A percentile compares a stretch with the other conserved stretches of the same genome.
Evolutionary conservation across 2,888 invertebrate species (phyloP).

Genomic region (Gerosis bhagava): DNA sequence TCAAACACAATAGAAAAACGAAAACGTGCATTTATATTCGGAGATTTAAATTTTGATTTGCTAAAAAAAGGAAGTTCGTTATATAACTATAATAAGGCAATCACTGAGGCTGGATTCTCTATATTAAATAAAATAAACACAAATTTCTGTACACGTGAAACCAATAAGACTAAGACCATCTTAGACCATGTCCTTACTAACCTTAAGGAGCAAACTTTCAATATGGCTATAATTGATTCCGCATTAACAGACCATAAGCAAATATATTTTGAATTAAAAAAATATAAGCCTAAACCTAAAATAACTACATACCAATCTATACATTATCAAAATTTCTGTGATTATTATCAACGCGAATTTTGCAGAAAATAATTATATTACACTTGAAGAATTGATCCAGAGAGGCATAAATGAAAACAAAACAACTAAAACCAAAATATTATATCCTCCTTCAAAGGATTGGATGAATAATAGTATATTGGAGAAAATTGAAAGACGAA

Average conservation of each 20-base stretch:
- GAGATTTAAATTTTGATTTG: conserved; percentile 25
- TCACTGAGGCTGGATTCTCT: conserved; percentile 11
- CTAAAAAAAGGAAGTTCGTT: conserved; percentile 10
- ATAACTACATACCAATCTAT: too few relatives aligned
- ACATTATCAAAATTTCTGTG: too few relatives aligned
- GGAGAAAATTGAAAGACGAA: too few relatives aligned
- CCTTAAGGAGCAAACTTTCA: conserved; percentile 12
- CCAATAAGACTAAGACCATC: conserved; percentile 23
- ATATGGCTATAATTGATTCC: conserved; percentile 27
- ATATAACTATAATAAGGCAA: conserved; percentile 7
- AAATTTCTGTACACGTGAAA: conserved; percentile 22
- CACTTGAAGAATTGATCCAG: too few relatives aligned
- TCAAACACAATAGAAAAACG: conserved; percentile 6
- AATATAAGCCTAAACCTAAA: too few relatives aligned
- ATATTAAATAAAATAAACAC: conserved; percentile 25
- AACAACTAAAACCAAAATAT: too few relatives aligned
- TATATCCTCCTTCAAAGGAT: too few relatives aligned
- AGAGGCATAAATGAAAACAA: too few relatives aligned
- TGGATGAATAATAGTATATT: too few relatives aligned
- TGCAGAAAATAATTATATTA: too few relatives aligned
- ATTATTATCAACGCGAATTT: too few relatives aligned
- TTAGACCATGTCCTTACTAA: conserved; percentile 26
- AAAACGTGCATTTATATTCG: conserved; percentile 19
- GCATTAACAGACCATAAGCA: conserved; percentile 23
- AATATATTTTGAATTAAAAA: neutral